Percentiles rank a stretch among this genome's conserved stretches.
Evolutionary conservation across 2,888 invertebrate species (phyloP).

Genomic region (Isoperla grammatica): DNA sequence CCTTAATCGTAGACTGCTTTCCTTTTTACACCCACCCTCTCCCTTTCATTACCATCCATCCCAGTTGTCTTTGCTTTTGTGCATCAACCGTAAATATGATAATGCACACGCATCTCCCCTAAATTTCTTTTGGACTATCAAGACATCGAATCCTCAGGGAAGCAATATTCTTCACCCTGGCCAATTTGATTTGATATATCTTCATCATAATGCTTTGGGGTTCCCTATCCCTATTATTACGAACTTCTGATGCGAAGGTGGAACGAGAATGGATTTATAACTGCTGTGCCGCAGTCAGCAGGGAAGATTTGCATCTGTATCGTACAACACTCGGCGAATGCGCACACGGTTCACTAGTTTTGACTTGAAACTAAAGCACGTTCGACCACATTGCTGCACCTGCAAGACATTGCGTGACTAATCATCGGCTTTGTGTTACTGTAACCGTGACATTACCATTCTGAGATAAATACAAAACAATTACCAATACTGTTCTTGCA

Average conservation of each 20-base stretch:
- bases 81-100: conserved; percentile 26
- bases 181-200: conserved; percentile 20
- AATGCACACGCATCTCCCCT: conserved; percentile 14
- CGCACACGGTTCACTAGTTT: too few relatives aligned
- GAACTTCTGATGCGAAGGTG: conserved; percentile 22
- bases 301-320: too few relatives aligned
- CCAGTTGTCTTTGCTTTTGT: conserved; percentile 21
- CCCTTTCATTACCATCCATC: conserved; percentile 15
- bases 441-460: too few relatives aligned
- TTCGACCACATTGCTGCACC: too few relatives aligned
- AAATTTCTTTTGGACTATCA: not conserved
- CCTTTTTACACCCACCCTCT: conserved; percentile 3
- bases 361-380: too few relatives aligned
- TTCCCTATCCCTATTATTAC: conserved; percentile 20
- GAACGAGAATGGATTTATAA: not conserved
- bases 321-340: too few relatives aligned
- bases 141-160: conserved; percentile 18
- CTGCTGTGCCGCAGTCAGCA: too few relatives aligned
- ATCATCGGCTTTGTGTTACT: too few relatives aligned
- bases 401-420: too few relatives aligned
- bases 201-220: conserved; percentile 15
- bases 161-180: conserved; percentile 8
- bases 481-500: too few relatives aligned
- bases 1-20: conserved; percentile 8
- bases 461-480: too few relatives aligned